A percentile compares a stretch with the other conserved stretches of the same genome.
phyloP scores from a whole-genome alignment of 2,113 vertebrate genomes.

The Himantopus leucocephalus region DNA sequence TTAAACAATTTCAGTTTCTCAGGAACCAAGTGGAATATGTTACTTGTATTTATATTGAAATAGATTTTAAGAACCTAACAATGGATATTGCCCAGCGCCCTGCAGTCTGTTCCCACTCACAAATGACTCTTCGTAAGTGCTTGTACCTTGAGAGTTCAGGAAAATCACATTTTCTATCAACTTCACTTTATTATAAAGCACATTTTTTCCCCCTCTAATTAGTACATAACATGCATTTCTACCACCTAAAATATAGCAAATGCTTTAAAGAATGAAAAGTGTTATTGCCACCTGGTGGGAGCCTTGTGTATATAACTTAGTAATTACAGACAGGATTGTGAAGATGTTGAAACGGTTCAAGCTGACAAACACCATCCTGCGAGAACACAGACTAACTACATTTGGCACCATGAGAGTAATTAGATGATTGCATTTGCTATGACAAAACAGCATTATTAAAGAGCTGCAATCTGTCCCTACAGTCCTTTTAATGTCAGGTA shows the following conservation, averaged over 20 bases:
- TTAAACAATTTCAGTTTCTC: background rate
- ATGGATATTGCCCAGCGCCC: fast-evolving
- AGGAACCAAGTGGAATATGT: background rate
- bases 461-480: background rate
- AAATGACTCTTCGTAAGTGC: background rate
- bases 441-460: background rate
- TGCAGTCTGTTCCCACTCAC: background rate
- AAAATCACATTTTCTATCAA: background rate
- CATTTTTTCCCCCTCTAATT: fast-evolving
- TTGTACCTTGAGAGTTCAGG: background rate
- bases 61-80: background rate
- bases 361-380: background rate
- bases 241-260: background rate
- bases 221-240: background rate
- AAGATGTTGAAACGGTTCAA: background rate
- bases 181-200: background rate
- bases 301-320: background rate
- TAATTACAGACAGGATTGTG: background rate
- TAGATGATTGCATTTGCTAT: background rate
- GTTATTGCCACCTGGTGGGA: slow-evolving; percentile 46
- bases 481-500: background rate
- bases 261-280: background rate
- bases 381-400: background rate
- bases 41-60: background rate
- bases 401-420: background rate